Base-by-base conservation (phyloP, 1,140 invertebrate species). In the Trichonephila inaurata region DNA sequence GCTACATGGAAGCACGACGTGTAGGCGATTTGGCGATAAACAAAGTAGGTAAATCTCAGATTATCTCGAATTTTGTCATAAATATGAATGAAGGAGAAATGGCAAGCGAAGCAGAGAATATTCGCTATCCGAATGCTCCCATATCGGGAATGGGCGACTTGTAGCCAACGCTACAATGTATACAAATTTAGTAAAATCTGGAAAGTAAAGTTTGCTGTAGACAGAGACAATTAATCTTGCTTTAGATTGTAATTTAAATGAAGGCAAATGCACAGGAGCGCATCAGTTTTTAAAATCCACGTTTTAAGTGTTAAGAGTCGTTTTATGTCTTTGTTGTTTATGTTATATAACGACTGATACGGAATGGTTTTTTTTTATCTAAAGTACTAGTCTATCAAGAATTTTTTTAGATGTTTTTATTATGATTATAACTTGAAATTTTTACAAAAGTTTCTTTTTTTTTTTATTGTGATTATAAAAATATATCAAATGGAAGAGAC, bases 41-140 rank as follows among this genome's bases (percentile, higher is more conserved):
- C n/a, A 87, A 87, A 87, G 85, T 87, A 87, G 85, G 85, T 62
- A 87, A 87, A 87, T 87, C 85, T 24, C 16, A 87, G 85, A 87
- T 87, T 87, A 87, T 33, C 51, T 61, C 28, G 28, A 24, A 87
- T 87, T 87, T 60, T 44, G 58, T 61, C 85, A 87, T 60, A 87
- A 87, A 87, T 87, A 62, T 87, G 85, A 87, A 87, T 87, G 85
- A 60, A 18, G 58, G 58, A 77, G 16, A 33, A 77, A 40, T 33
- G 33, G 18, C 62, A 64, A 64, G 62, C 21, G 72, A 77, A 77
- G 72, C 28, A 77, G 33, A 77, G 72, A 77, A 28, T 77, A 77
- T 28, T 24, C 24, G 72, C 28, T 33, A 77, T 33, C 33, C 24
- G 16, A 77, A 40, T 18, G 72, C 24, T 77, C 14, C 33, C 72